phyloP scores from a whole-genome alignment of 2,113 vertebrate species.

The Pipra filicauda region DNA sequence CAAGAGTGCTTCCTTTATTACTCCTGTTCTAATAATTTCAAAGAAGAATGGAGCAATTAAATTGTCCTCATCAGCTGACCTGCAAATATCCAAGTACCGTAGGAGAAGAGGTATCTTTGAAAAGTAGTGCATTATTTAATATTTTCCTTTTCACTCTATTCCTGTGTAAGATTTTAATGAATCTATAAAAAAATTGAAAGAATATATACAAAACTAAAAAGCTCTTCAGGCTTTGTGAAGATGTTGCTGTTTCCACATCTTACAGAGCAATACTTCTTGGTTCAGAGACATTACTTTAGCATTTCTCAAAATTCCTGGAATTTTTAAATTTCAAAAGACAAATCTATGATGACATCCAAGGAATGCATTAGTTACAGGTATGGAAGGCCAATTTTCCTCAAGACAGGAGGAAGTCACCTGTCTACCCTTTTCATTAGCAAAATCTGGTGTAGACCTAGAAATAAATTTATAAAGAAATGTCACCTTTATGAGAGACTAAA shows the following conservation, averaged over 20 bases:
- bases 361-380: neutral
- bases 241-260: neutral
- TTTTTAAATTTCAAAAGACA: neutral
- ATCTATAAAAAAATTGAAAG: neutral
- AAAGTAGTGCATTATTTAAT: neutral
- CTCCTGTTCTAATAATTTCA: neutral
- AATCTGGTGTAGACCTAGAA: neutral
- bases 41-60: conserved; percentile 2
- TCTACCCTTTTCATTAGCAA: neutral
- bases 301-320: neutral
- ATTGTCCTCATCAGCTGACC: neutral
- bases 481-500: neutral
- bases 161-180: neutral
- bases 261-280: neutral
- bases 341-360: neutral
- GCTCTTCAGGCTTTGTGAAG: neutral
- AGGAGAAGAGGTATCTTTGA: neutral
- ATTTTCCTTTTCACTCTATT: neutral
- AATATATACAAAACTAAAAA: neutral
- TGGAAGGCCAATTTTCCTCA: neutral
- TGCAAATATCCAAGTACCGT: neutral
- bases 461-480: neutral
- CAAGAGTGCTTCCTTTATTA: neutral
- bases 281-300: neutral
- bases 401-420: neutral